Evolutionary conservation across 2,888 invertebrate genomes (phyloP), one percentile per base, ranked within the genome.

Genomic region (Gymnoscelis rufifasciata): DNA sequence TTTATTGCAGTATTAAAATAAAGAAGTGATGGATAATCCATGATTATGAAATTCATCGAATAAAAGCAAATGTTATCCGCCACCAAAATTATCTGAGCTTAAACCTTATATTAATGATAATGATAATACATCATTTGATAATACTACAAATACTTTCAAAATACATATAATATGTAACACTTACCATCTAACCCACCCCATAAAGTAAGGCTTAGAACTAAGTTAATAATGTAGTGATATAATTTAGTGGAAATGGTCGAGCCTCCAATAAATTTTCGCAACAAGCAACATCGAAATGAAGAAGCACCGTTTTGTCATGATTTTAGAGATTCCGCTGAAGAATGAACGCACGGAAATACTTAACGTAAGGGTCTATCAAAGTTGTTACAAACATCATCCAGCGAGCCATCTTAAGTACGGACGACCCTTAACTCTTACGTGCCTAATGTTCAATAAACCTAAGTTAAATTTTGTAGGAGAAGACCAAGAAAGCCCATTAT

Each of bases 11-110:
- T 70, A 66, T 59, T 71, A 75, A 77, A 78, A 75, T 78, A 76
- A 74, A 63, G 60, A 60, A 68, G 64, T 79, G 75, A 77, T 40
- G 78, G 71, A 72, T 76, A 78, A 75, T 72, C 74, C 71, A 77
- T 60, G 73, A 74, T 74, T 71, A 74, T 60, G 74, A 71, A 76
- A 78, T 78, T 46, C 40, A 78, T 71, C 74, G 74, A 78, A 80
- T 71, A 77, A 78, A 75, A 76, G 72, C 67, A 72, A 75, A n/a
- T 74, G 63, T 78, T 71, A 76, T 82, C 83, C 83, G 74, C 74
- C 83, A 83, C 83, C 82, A 59, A 71, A 69, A 69, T 67, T 73
- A 78, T 74, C 70, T 38, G 79, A 14, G 8, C 14, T 13, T 11
- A 29, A 29, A 12, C 3, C n/a, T 42, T 42, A 38, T 38, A 46